Percentiles rank a stretch among this genome's conserved stretches.
Evolutionary conservation across 2,113 vertebrate genomes (phyloP).

Genomic region (Corythornis vintsioides): DNA sequence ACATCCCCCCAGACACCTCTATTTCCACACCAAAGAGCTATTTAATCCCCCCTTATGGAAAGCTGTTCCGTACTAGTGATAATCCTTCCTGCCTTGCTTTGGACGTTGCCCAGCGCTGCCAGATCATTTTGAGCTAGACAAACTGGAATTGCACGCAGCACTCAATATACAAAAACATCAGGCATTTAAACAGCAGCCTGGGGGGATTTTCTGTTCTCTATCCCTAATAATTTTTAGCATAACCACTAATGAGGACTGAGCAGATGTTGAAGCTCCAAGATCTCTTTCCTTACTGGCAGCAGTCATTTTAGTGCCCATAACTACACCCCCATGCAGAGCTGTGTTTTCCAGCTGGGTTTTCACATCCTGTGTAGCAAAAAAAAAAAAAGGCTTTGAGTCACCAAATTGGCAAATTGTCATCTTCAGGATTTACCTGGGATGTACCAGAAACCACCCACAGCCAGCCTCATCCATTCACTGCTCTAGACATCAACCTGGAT

Average conservation of each 20-base stretch:
- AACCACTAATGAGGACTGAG: background rate
- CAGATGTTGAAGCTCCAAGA: conserved; percentile 48
- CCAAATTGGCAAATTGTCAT: background rate
- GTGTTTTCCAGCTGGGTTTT: background rate
- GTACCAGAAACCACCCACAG: background rate
- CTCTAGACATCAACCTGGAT: background rate
- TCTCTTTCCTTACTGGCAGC: conserved; percentile 5
- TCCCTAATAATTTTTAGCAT: conserved; percentile 47
- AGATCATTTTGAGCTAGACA: conserved; percentile 2
- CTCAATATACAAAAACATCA: conserved; percentile 17
- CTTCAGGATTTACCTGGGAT: background rate
- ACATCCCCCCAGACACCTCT: background rate
- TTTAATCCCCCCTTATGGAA: background rate
- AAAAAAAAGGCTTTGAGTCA: background rate
- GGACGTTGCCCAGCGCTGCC: background rate
- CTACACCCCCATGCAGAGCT: background rate
- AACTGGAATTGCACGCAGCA: background rate
- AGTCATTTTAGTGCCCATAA: background rate
- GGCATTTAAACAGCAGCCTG: conserved; percentile 4
- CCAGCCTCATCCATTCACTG: background rate
- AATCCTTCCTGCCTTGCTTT: conserved; percentile 32
- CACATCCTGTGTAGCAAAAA: background rate
- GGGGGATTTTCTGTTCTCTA: conserved; percentile 22
- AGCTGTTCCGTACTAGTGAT: background rate
- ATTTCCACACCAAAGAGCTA: background rate